Conservation (phyloP, 2,888 invertebrate genomes). For the Baronia brevicornis region DNA sequence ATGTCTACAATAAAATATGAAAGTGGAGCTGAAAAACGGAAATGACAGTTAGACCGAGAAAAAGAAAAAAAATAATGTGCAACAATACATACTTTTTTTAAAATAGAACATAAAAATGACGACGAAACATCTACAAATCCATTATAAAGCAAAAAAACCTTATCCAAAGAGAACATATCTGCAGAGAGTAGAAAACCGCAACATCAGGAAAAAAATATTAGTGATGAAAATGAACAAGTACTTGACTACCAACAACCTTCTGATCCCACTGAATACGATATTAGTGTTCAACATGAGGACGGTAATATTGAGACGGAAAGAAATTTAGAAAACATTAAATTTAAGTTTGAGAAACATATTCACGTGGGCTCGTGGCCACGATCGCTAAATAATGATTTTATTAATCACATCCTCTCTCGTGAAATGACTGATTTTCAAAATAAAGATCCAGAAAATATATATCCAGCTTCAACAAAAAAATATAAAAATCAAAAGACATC, state of each 20-base stretch:
- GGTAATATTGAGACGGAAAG: constrained; percentile 7
- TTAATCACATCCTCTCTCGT: too few species aligned
- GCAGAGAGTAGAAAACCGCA: constrained; percentile 1
- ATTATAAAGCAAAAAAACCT: background rate
- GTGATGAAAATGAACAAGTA: constrained; percentile 2
- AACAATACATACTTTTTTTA: constrained; percentile 3
- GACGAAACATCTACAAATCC: background rate
- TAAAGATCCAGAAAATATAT: constrained; percentile 19
- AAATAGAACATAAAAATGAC: background rate
- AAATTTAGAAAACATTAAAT: constrained; percentile 6
- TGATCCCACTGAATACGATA: constrained; percentile 8
- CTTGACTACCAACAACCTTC: constrained; percentile 5
- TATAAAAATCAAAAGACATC: constrained; percentile 18
- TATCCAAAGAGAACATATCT: background rate
- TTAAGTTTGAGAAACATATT: constrained; percentile 17
- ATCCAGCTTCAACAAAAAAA: constrained; percentile 19
- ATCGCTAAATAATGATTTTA: constrained; percentile 16
- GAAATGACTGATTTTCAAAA: constrained; percentile 17
- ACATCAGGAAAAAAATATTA: background rate
- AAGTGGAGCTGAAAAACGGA: constrained; percentile 8
- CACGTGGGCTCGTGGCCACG: constrained; percentile 11
- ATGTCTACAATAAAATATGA: constrained; percentile 6
- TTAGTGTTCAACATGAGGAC: constrained; percentile 8
- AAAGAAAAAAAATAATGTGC: constrained; percentile 5
- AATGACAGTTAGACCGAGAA: constrained; percentile 5